Percentiles rank a stretch among this genome's conserved stretches.
Evolutionary conservation across 2,113 vertebrate species (phyloP).

Genomic region (Sapayoa aenigma): DNA sequence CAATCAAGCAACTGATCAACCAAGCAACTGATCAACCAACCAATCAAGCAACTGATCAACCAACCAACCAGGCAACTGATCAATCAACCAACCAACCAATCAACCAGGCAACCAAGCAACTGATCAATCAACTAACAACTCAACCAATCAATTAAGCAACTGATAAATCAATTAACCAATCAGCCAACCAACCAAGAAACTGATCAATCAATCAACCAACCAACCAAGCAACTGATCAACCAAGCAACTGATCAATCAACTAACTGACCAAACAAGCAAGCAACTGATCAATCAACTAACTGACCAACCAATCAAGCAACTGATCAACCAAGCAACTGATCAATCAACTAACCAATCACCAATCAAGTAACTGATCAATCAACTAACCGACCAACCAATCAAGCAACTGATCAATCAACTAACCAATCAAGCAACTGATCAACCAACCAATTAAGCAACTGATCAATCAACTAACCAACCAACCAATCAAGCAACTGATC

Average conservation of each 20-base stretch:
- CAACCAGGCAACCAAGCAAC: too few species aligned
- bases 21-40: too few species aligned
- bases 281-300: background rate
- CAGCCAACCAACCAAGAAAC: fast-evolving
- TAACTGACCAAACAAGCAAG: fast-evolving
- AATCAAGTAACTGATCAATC: fast-evolving
- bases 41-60: fast-evolving
- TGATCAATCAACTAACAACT: fast-evolving
- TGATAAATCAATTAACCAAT: too few species aligned
- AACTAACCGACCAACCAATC: background rate
- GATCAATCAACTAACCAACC: fast-evolving
- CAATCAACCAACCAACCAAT: fast-evolving
- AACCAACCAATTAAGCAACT: too few species aligned
- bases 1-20: fast-evolving
- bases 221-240: background rate
- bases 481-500: fast-evolving
- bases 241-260: fast-evolving
- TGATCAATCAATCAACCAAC: fast-evolving
- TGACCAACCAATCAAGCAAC: too few species aligned
- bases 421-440: background rate
- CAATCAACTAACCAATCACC: background rate
- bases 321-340: background rate
- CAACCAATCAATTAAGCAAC: background rate
- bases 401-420: background rate
- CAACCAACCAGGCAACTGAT: background rate